Percentiles rank a stretch among this genome's conserved stretches.
phyloP scores from a whole-genome alignment of 2,113 vertebrate species.

The Vulpes vulpes region DNA sequence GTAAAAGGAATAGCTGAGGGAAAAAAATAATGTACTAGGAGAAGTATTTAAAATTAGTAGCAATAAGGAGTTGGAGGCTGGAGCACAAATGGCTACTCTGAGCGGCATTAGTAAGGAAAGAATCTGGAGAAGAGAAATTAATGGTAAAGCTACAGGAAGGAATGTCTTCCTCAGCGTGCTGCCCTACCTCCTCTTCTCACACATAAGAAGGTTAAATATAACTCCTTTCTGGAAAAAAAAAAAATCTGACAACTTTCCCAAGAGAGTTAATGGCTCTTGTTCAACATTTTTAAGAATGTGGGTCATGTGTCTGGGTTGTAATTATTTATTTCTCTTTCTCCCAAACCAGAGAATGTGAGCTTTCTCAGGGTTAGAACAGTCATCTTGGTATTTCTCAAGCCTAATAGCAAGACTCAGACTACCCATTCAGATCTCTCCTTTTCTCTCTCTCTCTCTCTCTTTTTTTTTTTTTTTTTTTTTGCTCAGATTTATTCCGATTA shows the following conservation, averaged over 20 bases:
- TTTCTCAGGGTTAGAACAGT: neutral
- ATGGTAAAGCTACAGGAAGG: too few species aligned
- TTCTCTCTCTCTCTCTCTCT: neutral
- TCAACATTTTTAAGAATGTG: slow-evolving; percentile 54
- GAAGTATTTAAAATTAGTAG: neutral
- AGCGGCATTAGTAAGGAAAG: neutral
- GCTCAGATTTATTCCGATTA: neutral
- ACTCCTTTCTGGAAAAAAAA: neutral
- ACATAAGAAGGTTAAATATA: neutral
- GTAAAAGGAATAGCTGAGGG: neutral
- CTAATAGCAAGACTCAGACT: neutral
- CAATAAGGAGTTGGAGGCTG: neutral
- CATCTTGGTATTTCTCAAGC: neutral
- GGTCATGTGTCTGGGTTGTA: neutral
- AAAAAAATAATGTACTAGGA: neutral
- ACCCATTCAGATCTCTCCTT: neutral
- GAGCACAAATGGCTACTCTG: neutral
- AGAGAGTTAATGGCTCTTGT: neutral
- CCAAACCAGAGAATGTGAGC: neutral
- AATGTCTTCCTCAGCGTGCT: neutral
- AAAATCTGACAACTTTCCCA: neutral
- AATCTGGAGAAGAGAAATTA: neutral
- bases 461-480: neutral
- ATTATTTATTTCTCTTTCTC: slow-evolving; percentile 18
- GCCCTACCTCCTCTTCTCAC: neutral